Conservation (phyloP, 1,140 invertebrate species). For the Gryllus bimaculatus region DNA sequence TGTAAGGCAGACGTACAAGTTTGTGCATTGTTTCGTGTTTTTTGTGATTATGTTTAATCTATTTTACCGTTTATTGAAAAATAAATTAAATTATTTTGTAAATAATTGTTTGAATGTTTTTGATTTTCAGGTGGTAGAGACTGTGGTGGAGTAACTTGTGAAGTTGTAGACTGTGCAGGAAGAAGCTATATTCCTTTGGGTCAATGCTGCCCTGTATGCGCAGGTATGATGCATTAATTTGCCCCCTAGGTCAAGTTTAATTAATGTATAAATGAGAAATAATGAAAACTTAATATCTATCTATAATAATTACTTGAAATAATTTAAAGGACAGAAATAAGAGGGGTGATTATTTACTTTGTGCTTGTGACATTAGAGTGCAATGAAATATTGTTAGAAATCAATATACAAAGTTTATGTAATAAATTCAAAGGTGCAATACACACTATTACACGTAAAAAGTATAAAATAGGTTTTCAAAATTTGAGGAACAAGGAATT, state of each 20-base stretch:
- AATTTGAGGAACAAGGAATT: too few species aligned
- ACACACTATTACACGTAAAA: too few species aligned
- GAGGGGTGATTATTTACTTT: too few species aligned
- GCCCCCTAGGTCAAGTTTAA: not conserved
- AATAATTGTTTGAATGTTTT: not conserved
- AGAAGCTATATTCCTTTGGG: constrained; percentile 42
- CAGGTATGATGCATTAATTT: constrained; percentile 25
- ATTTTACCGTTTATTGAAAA: too few species aligned
- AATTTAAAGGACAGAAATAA: too few species aligned
- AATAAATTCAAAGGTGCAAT: too few species aligned
- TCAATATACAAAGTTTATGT: too few species aligned
- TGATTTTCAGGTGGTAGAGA: constrained; percentile 26
- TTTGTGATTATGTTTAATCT: not conserved
- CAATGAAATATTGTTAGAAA: too few species aligned
- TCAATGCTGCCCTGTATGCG: constrained; percentile 43
- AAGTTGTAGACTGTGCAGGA: constrained; percentile 34
- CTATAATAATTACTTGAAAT: too few species aligned
- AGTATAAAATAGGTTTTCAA: too few species aligned
- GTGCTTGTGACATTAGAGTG: too few species aligned
- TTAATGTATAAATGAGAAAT: not conserved
- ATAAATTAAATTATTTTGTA: not conserved
- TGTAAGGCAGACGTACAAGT: not conserved
- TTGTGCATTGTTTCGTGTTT: not conserved
- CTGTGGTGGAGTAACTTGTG: constrained; percentile 37
- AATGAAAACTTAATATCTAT: too few species aligned